A percentile compares a stretch with the other conserved stretches of the same genome.
Conservation (phyloP, 2,797 vertebrate genomes). For the Amazona finschi region DNA sequence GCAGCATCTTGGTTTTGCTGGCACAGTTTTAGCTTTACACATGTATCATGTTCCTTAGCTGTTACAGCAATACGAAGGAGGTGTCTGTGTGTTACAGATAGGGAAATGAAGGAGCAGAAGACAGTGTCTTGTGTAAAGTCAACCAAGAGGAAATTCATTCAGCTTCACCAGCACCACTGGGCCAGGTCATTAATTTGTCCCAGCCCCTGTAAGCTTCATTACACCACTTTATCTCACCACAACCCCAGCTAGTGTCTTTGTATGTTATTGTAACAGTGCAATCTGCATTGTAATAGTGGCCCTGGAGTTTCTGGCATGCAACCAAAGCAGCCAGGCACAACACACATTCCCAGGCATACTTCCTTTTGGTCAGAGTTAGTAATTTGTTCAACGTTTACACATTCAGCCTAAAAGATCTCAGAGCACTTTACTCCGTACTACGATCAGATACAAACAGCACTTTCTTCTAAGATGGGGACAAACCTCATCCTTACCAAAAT, state of each 20-base stretch:
- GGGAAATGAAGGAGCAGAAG: background rate
- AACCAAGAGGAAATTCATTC: background rate
- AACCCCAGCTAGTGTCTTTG: background rate
- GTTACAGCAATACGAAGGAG: background rate
- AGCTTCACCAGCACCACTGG: background rate
- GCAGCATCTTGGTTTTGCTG: background rate
- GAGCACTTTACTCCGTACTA: background rate
- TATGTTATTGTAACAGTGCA: background rate
- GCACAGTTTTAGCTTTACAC: background rate
- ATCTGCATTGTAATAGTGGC: background rate
- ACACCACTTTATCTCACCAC: background rate
- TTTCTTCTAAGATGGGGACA: background rate
- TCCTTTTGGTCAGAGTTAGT: background rate
- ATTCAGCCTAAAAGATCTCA: background rate
- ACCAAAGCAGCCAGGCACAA: background rate
- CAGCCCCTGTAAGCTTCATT: background rate
- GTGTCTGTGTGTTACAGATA: background rate
- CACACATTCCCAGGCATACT: background rate
- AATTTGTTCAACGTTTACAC: background rate
- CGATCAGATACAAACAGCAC: fast-evolving
- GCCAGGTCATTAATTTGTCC: background rate
- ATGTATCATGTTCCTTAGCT: background rate
- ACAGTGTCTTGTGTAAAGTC: background rate
- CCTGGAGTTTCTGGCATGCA: background rate
- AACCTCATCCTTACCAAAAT: background rate